Evolutionary conservation across 1,140 invertebrate species (phyloP).

Genomic region (Plectus sambesii): DNA sequence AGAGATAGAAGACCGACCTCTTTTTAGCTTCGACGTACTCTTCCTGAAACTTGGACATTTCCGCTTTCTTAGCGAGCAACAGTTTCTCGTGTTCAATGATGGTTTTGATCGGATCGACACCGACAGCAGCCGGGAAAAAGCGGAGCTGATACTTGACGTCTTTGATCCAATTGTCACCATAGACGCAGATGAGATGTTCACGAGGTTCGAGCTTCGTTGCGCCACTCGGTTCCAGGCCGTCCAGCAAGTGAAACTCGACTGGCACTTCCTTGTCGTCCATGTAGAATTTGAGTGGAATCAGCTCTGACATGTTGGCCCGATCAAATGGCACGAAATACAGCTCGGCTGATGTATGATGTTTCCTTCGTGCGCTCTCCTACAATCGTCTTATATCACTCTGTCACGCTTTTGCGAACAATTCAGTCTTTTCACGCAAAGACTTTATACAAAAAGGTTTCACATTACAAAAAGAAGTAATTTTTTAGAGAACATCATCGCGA

Average conservation of each 20-base stretch:
- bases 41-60: constrained; percentile 38
- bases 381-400: no score
- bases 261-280: constrained; percentile 45
- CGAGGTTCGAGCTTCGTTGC: constrained; percentile 32
- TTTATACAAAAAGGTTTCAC: no score
- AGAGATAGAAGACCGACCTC: constrained; percentile 25
- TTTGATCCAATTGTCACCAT: constrained; percentile 40
- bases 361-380: constrained; percentile 41
- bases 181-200: constrained; percentile 40
- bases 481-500: no score
- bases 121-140: constrained; percentile 18
- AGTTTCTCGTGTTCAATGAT: constrained; percentile 27
- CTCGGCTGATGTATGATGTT: constrained; percentile 35
- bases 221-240: constrained; percentile 37
- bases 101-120: constrained; percentile 17
- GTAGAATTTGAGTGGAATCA: constrained; percentile 37
- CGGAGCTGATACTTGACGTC: constrained; percentile 33
- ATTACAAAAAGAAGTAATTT: no score
- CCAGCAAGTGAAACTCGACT: constrained; percentile 40
- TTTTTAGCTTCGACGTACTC: constrained; percentile 42
- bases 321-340: constrained; percentile 44
- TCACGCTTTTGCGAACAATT: no score
- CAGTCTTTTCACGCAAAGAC: no score
- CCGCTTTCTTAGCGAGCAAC: constrained; percentile 33
- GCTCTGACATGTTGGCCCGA: constrained; percentile 37